Conservation (phyloP, 2,888 invertebrate species). For the Dysmachus trigonus region DNA sequence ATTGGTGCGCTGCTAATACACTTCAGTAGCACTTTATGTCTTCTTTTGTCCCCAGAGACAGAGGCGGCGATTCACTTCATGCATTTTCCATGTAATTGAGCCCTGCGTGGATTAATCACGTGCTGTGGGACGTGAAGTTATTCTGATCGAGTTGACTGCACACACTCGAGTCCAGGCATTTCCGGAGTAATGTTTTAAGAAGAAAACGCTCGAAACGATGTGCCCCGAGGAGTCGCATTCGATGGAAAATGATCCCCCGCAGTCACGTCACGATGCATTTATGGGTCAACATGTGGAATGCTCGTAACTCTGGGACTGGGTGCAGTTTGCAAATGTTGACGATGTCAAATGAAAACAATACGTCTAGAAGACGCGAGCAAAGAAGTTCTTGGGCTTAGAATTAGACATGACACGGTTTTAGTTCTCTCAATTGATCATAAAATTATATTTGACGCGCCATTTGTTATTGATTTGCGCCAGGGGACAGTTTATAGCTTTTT, state of each 20-base stretch:
- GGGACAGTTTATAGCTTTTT: no score
- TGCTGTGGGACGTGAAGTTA: neutral
- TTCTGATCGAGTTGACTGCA: neutral
- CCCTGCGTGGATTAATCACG: neutral
- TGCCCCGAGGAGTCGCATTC: neutral
- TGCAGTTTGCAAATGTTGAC: neutral
- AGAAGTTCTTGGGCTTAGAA: neutral
- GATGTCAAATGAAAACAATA: no score
- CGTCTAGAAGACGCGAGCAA: neutral
- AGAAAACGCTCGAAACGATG: neutral
- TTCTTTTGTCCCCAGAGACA: neutral
- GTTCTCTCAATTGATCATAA: no score
- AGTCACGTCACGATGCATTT: neutral
- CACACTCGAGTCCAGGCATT: neutral
- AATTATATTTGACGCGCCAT: no score
- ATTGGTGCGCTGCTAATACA: neutral
- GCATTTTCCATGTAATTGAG: neutral
- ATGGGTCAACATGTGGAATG: neutral
- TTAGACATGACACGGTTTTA: no score
- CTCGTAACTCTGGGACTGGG: neutral
- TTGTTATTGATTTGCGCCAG: no score
- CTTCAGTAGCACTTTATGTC: neutral
- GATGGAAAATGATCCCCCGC: neutral
- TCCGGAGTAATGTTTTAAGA: neutral
- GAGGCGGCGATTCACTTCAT: neutral